phyloP scores from a whole-genome alignment of 2,888 invertebrate species.

The Mesorhabditis sp. region DNA sequence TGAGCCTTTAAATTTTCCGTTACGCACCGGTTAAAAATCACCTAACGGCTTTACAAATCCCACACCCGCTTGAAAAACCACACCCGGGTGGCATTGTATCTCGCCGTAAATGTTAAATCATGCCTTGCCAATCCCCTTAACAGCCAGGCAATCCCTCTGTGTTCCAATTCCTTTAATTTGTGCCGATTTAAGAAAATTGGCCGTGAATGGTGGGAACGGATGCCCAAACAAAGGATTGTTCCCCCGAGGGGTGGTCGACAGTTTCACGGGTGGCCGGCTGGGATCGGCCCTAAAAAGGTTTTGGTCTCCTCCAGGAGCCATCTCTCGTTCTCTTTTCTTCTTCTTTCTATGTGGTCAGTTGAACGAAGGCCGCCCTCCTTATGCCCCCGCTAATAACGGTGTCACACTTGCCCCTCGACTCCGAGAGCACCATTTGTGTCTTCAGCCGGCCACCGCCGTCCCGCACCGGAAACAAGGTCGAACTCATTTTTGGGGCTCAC shows the following conservation, averaged over 20 bases:
- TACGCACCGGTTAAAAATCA: too few relatives aligned
- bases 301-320: background rate
- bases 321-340: background rate
- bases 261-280: slow-evolving; percentile 3
- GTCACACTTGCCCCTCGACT: background rate
- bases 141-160: too few relatives aligned
- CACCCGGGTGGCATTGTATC: too few relatives aligned
- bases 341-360: background rate
- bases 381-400: slow-evolving; percentile 5
- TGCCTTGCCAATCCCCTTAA: too few relatives aligned
- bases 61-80: too few relatives aligned
- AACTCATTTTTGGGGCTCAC: background rate
- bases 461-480: slow-evolving; percentile 5
- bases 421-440: background rate
- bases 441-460: background rate
- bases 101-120: too few relatives aligned
- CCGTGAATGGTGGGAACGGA: too few relatives aligned
- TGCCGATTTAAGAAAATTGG: too few relatives aligned
- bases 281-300: background rate
- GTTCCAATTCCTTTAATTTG: too few relatives aligned
- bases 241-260: background rate
- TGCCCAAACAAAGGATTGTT: too few relatives aligned
- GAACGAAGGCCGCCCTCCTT: background rate
- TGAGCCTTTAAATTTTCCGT: too few relatives aligned
- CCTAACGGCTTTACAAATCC: too few relatives aligned